phyloP scores from a whole-genome alignment of 2,888 invertebrate species.

The Scelioninae gen. 2 region DNA sequence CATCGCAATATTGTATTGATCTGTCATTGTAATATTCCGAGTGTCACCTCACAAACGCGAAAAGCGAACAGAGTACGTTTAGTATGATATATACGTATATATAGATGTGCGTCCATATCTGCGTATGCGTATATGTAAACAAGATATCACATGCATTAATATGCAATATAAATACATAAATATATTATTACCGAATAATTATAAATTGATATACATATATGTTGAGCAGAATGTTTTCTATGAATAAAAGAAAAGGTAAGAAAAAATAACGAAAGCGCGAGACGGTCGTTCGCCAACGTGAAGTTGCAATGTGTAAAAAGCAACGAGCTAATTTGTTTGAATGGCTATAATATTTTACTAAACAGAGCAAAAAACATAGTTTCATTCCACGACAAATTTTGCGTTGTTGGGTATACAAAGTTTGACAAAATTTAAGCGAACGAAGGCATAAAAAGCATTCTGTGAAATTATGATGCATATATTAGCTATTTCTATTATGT shows the following conservation, averaged over 20 bases:
- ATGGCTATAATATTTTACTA: slow-evolving; percentile 32
- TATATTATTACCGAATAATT: slow-evolving; percentile 49
- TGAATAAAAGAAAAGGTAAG: slow-evolving; percentile 16
- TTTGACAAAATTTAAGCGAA: slow-evolving; percentile 12
- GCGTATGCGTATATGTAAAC: too few species aligned
- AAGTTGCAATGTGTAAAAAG: slow-evolving; percentile 16
- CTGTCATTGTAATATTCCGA: slow-evolving; percentile 50
- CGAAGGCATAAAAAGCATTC: slow-evolving; percentile 61
- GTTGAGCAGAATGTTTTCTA: slow-evolving; percentile 57
- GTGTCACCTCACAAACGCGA: slow-evolving; percentile 54
- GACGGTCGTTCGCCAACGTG: background rate
- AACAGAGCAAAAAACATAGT: slow-evolving; percentile 26
- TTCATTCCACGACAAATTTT: slow-evolving; percentile 13
- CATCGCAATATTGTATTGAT: slow-evolving; percentile 31
- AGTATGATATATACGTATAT: slow-evolving; percentile 62
- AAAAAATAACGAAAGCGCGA: too few species aligned
- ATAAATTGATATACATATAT: slow-evolving; percentile 56
- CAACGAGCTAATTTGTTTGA: slow-evolving; percentile 26
- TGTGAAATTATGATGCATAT: slow-evolving; percentile 64
- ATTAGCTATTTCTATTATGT: slow-evolving; percentile 75
- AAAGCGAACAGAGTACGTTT: slow-evolving; percentile 63
- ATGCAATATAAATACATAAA: slow-evolving; percentile 54
- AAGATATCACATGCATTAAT: slow-evolving; percentile 63
- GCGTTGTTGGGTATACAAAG: slow-evolving; percentile 2
- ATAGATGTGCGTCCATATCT: too few species aligned